A percentile compares a stretch with the other conserved stretches of the same genome.
Conservation (phyloP, 2,888 invertebrate species). For the Philhelius pedissequus region DNA sequence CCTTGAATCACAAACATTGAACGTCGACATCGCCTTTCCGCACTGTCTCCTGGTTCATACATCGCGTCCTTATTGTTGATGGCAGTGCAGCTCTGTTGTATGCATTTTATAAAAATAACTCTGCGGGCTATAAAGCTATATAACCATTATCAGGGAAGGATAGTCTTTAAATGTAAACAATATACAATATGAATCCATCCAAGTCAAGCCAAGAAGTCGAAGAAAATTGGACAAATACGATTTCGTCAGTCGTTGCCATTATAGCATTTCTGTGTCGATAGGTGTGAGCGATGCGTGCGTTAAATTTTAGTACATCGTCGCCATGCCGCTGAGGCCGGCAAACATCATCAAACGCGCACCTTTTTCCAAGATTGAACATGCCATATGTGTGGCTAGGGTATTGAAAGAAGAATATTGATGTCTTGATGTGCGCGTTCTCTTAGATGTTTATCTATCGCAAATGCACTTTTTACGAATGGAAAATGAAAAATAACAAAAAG, state of each 20-base stretch:
- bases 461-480: slow-evolving; percentile 16
- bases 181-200: background rate
- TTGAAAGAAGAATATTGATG: background rate
- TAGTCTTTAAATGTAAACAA: slow-evolving; percentile 44
- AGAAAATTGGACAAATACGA: slow-evolving; percentile 40
- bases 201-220: slow-evolving; percentile 14
- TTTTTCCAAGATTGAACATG: background rate
- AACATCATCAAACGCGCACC: slow-evolving; percentile 41
- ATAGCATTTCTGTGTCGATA: slow-evolving; percentile 31
- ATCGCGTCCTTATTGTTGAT: background rate
- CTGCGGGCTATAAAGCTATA: background rate
- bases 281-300: slow-evolving; percentile 34
- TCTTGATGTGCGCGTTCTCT: background rate
- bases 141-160: background rate
- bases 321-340: slow-evolving; percentile 3
- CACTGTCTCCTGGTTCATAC: background rate
- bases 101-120: slow-evolving; percentile 39
- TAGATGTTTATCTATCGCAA: slow-evolving; percentile 50
- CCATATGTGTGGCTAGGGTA: slow-evolving; percentile 15
- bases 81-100: background rate
- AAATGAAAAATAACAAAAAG: background rate
- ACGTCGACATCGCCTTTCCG: background rate
- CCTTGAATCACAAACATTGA: slow-evolving; percentile 49
- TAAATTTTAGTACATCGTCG: slow-evolving; percentile 12
- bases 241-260: slow-evolving; percentile 45